phyloP scores from a whole-genome alignment of 2,113 vertebrate genomes.

The Chamaetylas fuelleborni region DNA sequence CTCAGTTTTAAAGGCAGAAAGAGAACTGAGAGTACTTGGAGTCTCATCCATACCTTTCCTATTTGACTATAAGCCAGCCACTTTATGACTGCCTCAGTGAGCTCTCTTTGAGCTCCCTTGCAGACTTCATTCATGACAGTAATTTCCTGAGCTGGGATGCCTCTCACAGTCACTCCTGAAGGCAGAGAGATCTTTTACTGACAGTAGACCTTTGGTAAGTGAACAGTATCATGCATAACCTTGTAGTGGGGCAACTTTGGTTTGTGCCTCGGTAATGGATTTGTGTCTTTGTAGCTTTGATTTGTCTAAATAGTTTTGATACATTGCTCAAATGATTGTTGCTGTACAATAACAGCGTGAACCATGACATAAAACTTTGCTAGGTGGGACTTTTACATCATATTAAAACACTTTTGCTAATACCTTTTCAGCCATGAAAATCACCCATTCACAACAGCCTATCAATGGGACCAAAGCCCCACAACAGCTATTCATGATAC shows the following conservation, averaged over 20 bases:
- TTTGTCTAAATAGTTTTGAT: neutral
- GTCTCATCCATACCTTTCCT: neutral
- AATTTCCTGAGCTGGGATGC: neutral
- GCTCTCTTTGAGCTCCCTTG: neutral
- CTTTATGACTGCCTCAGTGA: neutral
- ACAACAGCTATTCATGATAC: neutral
- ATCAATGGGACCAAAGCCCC: neutral
- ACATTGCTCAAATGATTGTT: neutral
- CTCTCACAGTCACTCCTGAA: neutral
- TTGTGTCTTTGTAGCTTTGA: neutral
- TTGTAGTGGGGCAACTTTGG: neutral
- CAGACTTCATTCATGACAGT: neutral
- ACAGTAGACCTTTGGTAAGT: neutral
- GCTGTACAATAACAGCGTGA: fast-evolving
- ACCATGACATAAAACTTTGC: neutral
- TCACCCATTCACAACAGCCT: neutral
- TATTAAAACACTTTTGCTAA: neutral
- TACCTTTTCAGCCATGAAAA: neutral
- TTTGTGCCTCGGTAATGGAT: neutral
- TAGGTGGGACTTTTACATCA: neutral
- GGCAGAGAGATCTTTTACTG: neutral
- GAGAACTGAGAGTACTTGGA: neutral
- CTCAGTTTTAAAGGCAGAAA: neutral
- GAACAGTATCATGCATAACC: fast-evolving
- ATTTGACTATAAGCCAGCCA: neutral